Evolutionary conservation across 1,140 invertebrate species (phyloP).

Genomic region (Augochlora pura): DNA sequence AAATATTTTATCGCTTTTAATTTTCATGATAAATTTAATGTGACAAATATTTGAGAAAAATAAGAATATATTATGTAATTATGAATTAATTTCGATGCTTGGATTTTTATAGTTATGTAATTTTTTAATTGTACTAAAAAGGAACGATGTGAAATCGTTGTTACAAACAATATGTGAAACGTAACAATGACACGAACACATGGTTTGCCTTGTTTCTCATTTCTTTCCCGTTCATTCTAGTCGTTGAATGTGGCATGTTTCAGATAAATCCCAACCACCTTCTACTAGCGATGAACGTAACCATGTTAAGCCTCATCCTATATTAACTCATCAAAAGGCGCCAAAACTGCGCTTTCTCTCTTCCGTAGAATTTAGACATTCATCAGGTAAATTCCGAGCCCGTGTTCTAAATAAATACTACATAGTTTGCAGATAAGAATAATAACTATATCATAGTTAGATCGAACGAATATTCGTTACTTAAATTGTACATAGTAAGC

Average conservation of each 20-base stretch:
- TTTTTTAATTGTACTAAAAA: neutral
- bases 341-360: conserved; percentile 90
- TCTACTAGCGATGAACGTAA: conserved; percentile 82
- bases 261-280: conserved; percentile 82
- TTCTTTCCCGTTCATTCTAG: conserved; percentile 74
- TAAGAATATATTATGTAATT: too few relatives aligned
- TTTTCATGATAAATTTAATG: too few relatives aligned
- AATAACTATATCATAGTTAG: neutral
- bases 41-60: too few relatives aligned
- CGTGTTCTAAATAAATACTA: conserved; percentile 50
- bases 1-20: too few relatives aligned
- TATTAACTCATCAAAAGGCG: conserved; percentile 82
- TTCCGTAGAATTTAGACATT: conserved; percentile 87
- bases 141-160: neutral
- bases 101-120: neutral
- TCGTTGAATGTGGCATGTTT: conserved; percentile 81
- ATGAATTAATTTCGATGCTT: too few relatives aligned
- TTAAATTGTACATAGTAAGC: neutral
- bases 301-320: conserved; percentile 81
- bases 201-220: conserved; percentile 60
- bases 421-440: conserved; percentile 6
- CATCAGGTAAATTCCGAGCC: conserved; percentile 83
- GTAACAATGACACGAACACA: conserved; percentile 37
- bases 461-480: neutral
- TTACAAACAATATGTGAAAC: conserved; percentile 11